Conservation (phyloP, 2,797 vertebrate species). For the Semaprochilodus insignis region DNA sequence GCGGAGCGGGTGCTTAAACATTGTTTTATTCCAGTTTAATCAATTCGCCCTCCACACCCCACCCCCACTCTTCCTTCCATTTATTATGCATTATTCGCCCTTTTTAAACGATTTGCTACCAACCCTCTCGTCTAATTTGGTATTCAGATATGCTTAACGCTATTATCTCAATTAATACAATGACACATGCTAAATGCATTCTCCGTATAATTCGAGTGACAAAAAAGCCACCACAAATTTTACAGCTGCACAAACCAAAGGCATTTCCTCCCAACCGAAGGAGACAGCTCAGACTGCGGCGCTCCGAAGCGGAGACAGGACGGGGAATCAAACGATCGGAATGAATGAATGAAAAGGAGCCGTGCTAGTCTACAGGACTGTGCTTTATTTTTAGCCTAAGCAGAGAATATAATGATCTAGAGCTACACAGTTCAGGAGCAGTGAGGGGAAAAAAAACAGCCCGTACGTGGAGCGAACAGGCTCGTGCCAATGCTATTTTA, state of each 20-base stretch:
- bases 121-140: conserved; percentile 80
- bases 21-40: conserved; percentile 75
- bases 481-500: conserved; percentile 80
- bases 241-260: conserved; percentile 61
- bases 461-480: conserved; percentile 74
- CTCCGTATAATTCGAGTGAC: conserved; percentile 66
- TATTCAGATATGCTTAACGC: conserved; percentile 79
- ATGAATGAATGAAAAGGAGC: conserved; percentile 66
- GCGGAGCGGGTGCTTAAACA: conserved; percentile 16
- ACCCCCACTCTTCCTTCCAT: conserved; percentile 73
- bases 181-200: conserved; percentile 77
- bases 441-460: conserved; percentile 76
- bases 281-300: conserved; percentile 23
- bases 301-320: conserved; percentile 6
- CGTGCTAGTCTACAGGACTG: conserved; percentile 84
- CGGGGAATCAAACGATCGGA: conserved; percentile 19
- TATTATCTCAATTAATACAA: conserved; percentile 83
- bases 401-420: conserved; percentile 89
- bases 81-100: conserved; percentile 84
- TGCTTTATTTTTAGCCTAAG: conserved; percentile 89
- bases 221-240: conserved; percentile 60
- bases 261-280: conserved; percentile 13
- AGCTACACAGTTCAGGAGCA: conserved; percentile 88
- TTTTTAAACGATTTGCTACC: conserved; percentile 82
- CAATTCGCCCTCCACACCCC: conserved; percentile 77